phyloP scores from a whole-genome alignment of 2,113 vertebrate genomes.

The Oncorhynchus keta region DNA sequence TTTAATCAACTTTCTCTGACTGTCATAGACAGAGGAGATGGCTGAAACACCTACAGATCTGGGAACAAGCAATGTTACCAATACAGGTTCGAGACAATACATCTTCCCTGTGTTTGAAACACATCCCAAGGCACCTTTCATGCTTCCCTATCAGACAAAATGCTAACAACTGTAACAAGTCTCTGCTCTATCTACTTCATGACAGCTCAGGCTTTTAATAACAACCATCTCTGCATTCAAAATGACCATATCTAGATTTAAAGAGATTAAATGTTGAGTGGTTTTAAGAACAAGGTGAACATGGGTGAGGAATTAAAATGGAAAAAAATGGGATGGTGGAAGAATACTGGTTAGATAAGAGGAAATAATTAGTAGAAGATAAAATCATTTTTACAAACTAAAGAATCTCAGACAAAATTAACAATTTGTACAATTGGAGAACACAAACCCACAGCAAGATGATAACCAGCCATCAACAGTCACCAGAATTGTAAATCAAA shows the following conservation, averaged over 20 bases:
- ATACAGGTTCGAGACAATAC: no score
- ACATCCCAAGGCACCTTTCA: neutral
- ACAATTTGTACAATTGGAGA: neutral
- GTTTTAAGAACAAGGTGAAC: neutral
- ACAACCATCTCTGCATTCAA: neutral
- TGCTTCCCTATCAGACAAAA: neutral
- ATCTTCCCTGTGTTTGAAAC: neutral
- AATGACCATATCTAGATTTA: neutral
- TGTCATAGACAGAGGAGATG: no score
- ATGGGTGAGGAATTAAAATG: neutral
- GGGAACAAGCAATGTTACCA: no score
- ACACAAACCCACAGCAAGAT: neutral
- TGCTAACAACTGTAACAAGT: neutral
- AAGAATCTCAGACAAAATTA: neutral
- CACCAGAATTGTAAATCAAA: neutral
- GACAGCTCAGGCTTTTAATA: neutral
- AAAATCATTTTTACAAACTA: neutral
- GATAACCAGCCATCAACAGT: neutral
- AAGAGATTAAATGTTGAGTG: neutral
- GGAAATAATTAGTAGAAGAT: neutral
- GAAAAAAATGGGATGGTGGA: neutral
- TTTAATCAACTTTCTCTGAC: no score
- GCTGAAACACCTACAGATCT: no score
- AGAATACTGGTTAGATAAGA: neutral
- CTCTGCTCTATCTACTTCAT: neutral